A percentile compares a stretch with the other conserved stretches of the same genome.
Conservation (phyloP, 2,797 vertebrate genomes). For the Typhlichthys eigenmanni region DNA sequence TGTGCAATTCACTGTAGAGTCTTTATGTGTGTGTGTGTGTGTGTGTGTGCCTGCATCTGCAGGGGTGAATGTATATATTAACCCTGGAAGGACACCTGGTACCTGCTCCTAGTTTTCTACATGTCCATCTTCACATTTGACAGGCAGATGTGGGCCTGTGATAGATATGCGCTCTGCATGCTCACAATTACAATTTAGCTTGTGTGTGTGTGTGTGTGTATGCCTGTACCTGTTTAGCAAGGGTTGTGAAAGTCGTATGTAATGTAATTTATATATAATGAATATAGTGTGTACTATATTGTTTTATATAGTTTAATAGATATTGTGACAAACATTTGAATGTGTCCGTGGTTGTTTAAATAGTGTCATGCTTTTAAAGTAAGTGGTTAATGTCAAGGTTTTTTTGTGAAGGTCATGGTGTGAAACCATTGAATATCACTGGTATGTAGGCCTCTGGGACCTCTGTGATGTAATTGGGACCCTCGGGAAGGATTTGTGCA, state of each 20-base stretch:
- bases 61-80: conserved; percentile 21
- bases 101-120: conserved; percentile 60
- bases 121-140: conserved; percentile 73
- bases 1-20: conserved; percentile 27
- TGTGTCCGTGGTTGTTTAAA: not conserved
- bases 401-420: no score
- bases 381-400: no score
- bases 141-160: conserved; percentile 61
- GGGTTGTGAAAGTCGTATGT: no score
- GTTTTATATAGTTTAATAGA: no score
- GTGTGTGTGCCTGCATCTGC: conserved; percentile 11
- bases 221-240: not conserved
- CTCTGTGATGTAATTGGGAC: conserved; percentile 76
- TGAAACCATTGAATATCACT: no score
- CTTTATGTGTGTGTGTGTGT: conserved; percentile 23
- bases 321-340: no score
- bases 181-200: not conserved
- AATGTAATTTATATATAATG: no score
- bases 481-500: conserved; percentile 76
- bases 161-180: conserved; percentile 49
- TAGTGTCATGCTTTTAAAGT: not conserved
- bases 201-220: not conserved
- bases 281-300: no score
- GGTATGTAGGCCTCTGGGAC: conserved; percentile 35
- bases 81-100: conserved; percentile 68